phyloP scores from a whole-genome alignment of 1,140 invertebrate genomes.

The Pseudobourletiella spinata region DNA sequence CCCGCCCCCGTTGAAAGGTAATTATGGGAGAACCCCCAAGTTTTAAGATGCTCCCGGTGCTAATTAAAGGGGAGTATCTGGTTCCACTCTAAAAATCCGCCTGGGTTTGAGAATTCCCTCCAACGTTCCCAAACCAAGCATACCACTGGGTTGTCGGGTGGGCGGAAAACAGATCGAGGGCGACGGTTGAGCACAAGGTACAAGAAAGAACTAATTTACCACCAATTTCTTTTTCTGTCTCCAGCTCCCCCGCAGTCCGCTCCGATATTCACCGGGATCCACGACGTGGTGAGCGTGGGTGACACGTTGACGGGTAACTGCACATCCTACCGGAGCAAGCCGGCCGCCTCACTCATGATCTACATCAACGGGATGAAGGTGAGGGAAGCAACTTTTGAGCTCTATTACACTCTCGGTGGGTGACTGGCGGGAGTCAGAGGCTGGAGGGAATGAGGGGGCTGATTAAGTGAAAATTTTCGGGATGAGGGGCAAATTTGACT shows the following conservation, averaged over 20 bases:
- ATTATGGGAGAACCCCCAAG: too few species aligned
- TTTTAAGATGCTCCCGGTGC: too few species aligned
- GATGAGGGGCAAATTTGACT: too few species aligned
- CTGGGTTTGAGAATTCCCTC: too few species aligned
- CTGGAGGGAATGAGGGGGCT: too few species aligned
- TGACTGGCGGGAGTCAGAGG: too few species aligned
- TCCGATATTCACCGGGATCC: slow-evolving; percentile 25
- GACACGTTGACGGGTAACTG: slow-evolving; percentile 37
- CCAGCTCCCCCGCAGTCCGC: slow-evolving; percentile 29
- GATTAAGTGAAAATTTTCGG: too few species aligned
- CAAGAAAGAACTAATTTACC: background rate
- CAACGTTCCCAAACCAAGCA: background rate
- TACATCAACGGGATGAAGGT: slow-evolving; percentile 39
- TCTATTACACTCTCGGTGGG: too few species aligned
- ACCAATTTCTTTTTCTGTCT: slow-evolving; percentile 4
- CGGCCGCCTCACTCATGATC: slow-evolving; percentile 37
- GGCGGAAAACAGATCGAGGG: background rate
- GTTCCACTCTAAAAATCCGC: too few species aligned
- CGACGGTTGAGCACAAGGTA: background rate
- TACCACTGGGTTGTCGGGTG: background rate
- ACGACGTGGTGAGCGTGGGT: slow-evolving; percentile 19
- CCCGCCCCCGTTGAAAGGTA: too few species aligned
- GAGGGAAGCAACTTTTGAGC: too few species aligned
- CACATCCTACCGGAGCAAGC: slow-evolving; percentile 38
- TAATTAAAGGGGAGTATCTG: too few species aligned